Evolutionary conservation across 2,888 invertebrate species (phyloP).

Genomic region (Pandemis cinnamomeana): DNA sequence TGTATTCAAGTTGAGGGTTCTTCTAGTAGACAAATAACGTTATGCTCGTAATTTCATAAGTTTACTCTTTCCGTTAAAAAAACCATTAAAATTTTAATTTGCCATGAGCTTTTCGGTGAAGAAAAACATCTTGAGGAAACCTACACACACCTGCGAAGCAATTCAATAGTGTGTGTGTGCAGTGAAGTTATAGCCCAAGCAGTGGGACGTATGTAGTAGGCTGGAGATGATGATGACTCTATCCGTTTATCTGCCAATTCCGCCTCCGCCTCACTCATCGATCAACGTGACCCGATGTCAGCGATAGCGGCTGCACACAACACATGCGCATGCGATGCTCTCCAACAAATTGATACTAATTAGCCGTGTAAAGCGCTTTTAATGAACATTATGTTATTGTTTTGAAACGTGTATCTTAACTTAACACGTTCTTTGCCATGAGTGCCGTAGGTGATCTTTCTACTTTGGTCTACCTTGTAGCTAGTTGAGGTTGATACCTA

Average conservation of each 20-base stretch:
- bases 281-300: neutral
- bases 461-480: neutral
- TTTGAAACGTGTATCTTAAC: neutral
- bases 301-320: neutral
- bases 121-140: too few relatives aligned
- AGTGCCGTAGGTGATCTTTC: neutral
- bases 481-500: too few relatives aligned
- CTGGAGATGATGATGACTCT: neutral
- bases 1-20: too few relatives aligned
- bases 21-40: too few relatives aligned
- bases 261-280: neutral
- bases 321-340: neutral
- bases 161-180: too few relatives aligned
- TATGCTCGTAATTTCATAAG: too few relatives aligned
- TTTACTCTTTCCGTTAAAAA: too few relatives aligned
- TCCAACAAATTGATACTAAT: slow-evolving; percentile 3
- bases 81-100: too few relatives aligned
- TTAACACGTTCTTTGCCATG: neutral
- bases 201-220: too few relatives aligned
- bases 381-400: neutral
- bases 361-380: neutral
- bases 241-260: neutral
- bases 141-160: too few relatives aligned
- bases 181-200: too few relatives aligned
- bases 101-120: too few relatives aligned